Base-by-base conservation (phyloP, 2,888 invertebrate genomes). In the Drosophila mettleri region DNA sequence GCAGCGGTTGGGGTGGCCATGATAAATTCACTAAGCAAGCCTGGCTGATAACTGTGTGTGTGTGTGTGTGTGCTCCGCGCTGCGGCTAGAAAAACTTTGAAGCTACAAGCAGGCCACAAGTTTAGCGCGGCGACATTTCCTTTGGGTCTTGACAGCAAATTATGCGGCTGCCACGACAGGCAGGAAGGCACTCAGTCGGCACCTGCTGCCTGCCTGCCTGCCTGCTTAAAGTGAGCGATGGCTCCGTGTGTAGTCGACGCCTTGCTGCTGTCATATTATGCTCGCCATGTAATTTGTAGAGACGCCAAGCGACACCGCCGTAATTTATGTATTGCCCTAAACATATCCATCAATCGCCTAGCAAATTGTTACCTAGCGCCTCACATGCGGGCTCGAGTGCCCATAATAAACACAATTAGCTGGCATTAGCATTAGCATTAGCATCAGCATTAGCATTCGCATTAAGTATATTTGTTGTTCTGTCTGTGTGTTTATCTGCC, bases 41-140 rank as follows among this genome's bases (percentile, higher is more conserved):
- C 69, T 66, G 46, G 41, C 24, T 24, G n/a, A 43, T 65, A 64
- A 68, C 31, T 22, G 18, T 52, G 29, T 54, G 58, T 49, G 46
- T 36, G 39, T 43, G 39, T 59, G 60, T 55, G 58, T 64, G 51
- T 61, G 34, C 29, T 24, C 29, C 36, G 59, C 62, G 59, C 52
- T 51, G 29, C 43, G 73, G 55, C 57, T 70, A 65, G 59, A 53
- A 67, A 68, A 81, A 85, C 69, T 87, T 83, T 71, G 65, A 52
- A 61, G 63, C 64, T 77, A 69, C 67, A 60, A 66, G 63, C 63
- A 65, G 75, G 75, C 69, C 75, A 63, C 80, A 86, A 80, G 51
- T 86, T 45, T 82, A 67, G 53, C 62, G 63, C 69, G 65, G 69
- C 72, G 87, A 80, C 85, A 78, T 80, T 80, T 86, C 81, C 85